A percentile compares a stretch with the other conserved stretches of the same genome.
These are phyloP conservation scores for Tympanuchus pallidicinctus DNA, from an alignment of 2,113 vertebrate species.

Conservation along the genomic window DNA sequence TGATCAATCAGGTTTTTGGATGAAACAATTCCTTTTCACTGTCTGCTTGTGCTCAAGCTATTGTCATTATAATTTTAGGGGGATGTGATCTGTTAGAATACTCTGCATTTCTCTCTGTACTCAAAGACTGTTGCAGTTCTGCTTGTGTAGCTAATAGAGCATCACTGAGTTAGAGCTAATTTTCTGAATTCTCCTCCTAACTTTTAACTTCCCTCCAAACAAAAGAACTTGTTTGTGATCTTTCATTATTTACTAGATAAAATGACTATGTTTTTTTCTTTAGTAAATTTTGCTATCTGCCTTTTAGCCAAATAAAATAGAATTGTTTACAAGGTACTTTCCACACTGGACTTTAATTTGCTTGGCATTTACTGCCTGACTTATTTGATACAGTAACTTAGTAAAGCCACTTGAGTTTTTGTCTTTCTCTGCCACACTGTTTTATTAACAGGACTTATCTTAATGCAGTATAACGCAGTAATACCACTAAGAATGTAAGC, in stretches of 20 bases:
- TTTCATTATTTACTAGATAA: background rate
- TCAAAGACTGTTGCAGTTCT: background rate
- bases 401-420: background rate
- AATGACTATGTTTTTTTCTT: background rate
- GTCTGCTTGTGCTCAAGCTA: background rate
- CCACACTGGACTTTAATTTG: background rate
- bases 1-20: background rate
- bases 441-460: background rate
- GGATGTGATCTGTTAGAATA: background rate
- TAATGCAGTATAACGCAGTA: background rate
- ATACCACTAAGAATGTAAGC: background rate
- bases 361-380: fast-evolving
- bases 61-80: fast-evolving
- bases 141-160: background rate
- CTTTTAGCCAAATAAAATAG: background rate
- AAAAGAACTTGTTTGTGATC: background rate
- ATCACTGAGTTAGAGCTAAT: background rate
- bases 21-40: background rate
- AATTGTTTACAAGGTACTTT: background rate
- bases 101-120: background rate
- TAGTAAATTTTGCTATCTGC: background rate
- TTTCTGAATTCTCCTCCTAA: background rate
- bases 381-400: background rate
- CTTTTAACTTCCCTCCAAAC: background rate
- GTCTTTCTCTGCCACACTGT: background rate